Percentiles rank a stretch among this genome's conserved stretches.
phyloP scores from a whole-genome alignment of 2,797 vertebrate genomes.

The Vespertilio murinus region DNA sequence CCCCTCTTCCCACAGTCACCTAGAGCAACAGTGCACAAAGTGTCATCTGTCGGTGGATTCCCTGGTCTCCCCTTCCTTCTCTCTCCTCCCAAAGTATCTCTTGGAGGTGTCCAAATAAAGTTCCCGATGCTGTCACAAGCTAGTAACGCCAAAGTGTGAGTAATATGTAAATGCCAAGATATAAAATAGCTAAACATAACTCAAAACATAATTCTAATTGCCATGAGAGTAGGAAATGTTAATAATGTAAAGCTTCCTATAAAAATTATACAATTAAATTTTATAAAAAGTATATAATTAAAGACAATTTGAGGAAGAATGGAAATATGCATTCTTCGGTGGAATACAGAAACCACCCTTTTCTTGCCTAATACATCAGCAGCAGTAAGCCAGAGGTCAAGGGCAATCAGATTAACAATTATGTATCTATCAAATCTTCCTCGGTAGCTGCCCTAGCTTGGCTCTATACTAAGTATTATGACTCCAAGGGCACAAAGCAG shows the following conservation, averaged over 20 bases:
- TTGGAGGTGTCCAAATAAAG: background rate
- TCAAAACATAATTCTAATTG: background rate
- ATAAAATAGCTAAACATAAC: background rate
- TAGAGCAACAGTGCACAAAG: background rate
- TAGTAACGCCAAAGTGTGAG: background rate
- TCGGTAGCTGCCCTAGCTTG: background rate
- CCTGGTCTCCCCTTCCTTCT: background rate
- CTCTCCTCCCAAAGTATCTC: background rate
- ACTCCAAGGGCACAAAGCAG: background rate
- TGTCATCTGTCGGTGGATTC: background rate
- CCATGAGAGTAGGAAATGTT: background rate
- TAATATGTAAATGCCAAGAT: background rate
- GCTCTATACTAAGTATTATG: background rate
- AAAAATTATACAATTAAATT: background rate
- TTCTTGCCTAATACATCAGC: background rate
- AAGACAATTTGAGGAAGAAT: background rate
- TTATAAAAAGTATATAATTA: background rate
- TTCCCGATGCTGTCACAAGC: background rate
- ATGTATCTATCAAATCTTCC: background rate
- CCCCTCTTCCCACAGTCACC: background rate
- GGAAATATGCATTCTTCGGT: background rate
- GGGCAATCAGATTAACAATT: background rate
- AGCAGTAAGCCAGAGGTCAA: background rate
- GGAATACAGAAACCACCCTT: background rate
- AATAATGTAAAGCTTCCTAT: background rate